phyloP scores from a whole-genome alignment of 2,113 vertebrate genomes.

The Tachuris rubrigastra region DNA sequence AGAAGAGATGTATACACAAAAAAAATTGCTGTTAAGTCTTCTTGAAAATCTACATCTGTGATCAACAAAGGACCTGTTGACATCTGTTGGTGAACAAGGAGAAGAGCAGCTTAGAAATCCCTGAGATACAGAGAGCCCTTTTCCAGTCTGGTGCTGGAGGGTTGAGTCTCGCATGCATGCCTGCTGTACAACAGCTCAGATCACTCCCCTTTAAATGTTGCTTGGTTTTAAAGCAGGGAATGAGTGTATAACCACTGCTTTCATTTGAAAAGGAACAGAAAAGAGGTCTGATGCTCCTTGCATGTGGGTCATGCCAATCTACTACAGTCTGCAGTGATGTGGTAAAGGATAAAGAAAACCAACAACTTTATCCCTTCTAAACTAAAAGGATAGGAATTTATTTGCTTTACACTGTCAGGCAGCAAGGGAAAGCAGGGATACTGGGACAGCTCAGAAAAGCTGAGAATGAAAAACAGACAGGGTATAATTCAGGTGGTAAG shows the following conservation, averaged over 20 bases:
- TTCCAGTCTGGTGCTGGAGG: fast-evolving
- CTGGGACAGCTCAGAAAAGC: not conserved
- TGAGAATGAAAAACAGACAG: not conserved
- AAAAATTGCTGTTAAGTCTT: not conserved
- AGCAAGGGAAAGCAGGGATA: not conserved
- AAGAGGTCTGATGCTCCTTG: not conserved
- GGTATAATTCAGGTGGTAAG: not conserved
- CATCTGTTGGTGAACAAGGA: not conserved
- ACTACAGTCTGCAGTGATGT: not conserved
- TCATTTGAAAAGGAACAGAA: not conserved
- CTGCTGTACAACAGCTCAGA: not conserved
- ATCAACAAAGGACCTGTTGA: not conserved
- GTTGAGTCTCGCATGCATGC: not conserved
- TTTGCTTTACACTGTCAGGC: not conserved
- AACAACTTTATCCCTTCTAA: not conserved
- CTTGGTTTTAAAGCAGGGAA: not conserved
- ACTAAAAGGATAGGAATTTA: not conserved
- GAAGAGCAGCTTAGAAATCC: not conserved
- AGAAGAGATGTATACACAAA: not conserved
- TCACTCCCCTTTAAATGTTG: not conserved
- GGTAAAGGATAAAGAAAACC: not conserved
- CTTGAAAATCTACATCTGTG: not conserved
- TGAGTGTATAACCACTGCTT: not conserved
- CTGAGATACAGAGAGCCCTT: not conserved
- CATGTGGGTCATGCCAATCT: not conserved